These are phyloP conservation scores for Nymphalis c-album DNA, from an alignment of 2,888 invertebrate species.

Conservation along the genomic window DNA sequence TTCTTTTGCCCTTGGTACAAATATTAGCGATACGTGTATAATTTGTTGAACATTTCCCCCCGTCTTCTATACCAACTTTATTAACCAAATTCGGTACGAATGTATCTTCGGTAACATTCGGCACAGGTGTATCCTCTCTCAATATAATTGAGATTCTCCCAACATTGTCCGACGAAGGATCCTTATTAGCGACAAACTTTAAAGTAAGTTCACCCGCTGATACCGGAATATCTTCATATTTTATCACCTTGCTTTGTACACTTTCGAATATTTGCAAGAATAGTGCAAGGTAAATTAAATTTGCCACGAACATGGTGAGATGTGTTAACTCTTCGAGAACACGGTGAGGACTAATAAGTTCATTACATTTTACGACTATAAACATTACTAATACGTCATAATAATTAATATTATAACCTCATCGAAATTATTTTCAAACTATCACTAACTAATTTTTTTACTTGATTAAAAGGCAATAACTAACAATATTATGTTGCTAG, in stretches of 20 bases:
- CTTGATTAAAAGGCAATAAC: no score
- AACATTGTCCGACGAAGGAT: not conserved
- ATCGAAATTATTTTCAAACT: no score
- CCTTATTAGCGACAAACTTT: slow-evolving; percentile 10
- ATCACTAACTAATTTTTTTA: no score
- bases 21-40: not conserved
- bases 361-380: no score
- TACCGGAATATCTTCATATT: slow-evolving; percentile 19
- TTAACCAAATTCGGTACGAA: not conserved
- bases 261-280: slow-evolving; percentile 3
- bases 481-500: no score
- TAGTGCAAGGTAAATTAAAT: not conserved
- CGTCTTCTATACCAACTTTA: slow-evolving; percentile 9
- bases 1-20: not conserved
- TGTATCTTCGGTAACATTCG: not conserved
- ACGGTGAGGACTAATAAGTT: no score
- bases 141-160: slow-evolving; percentile 7
- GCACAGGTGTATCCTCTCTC: not conserved
- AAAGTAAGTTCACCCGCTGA: slow-evolving; percentile 15
- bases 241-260: slow-evolving; percentile 14
- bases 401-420: no score
- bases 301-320: slow-evolving; percentile 6
- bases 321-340: not conserved
- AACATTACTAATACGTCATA: no score
- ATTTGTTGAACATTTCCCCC: not conserved